These are phyloP conservation scores for Oscheius sp. DNA, from an alignment of 2,888 invertebrate genomes.

Conservation along the genomic window DNA sequence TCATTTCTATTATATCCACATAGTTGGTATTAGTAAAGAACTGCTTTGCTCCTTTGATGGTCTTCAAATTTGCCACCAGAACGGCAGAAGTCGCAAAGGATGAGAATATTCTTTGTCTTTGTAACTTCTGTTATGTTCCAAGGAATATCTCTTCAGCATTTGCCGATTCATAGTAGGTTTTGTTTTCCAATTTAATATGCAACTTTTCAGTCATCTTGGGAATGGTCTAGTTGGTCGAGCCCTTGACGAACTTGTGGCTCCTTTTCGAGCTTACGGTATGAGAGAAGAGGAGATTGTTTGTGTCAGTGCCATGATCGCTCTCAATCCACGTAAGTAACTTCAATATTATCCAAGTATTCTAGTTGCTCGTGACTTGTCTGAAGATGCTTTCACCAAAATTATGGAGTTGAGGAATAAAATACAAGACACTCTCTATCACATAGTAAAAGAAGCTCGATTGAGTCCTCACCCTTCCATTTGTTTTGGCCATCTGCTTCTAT, in stretches of 20 bases:
- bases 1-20: conserved; percentile 1
- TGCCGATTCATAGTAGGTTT: conserved; percentile 62
- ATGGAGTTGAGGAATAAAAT: conserved; percentile 58
- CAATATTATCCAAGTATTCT: conserved; percentile 17
- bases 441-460: conserved; percentile 59
- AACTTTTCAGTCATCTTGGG: conserved; percentile 60
- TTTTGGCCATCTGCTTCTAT: conserved; percentile 62
- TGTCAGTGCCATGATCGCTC: conserved; percentile 61
- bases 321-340: conserved; percentile 61
- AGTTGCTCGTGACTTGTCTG: conserved; percentile 64
- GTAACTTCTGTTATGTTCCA: conserved; percentile 67
- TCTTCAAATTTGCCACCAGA: conserved; percentile 62
- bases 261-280: conserved; percentile 58
- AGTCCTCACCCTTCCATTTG: conserved; percentile 45
- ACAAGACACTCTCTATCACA: conserved; percentile 58
- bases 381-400: conserved; percentile 51
- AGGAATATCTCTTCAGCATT: conserved; percentile 64
- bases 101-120: conserved; percentile 61
- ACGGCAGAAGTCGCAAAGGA: conserved; percentile 60
- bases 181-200: neutral
- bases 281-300: conserved; percentile 66
- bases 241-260: conserved; percentile 62
- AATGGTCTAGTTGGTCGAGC: conserved; percentile 64
- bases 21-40: conserved; percentile 59
- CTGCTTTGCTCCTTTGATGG: conserved; percentile 57